Evolutionary conservation across 30 jellyfish, hydroid and myxozoan genomes (phyloP).

Genomic region (Aurelia sp.): DNA sequence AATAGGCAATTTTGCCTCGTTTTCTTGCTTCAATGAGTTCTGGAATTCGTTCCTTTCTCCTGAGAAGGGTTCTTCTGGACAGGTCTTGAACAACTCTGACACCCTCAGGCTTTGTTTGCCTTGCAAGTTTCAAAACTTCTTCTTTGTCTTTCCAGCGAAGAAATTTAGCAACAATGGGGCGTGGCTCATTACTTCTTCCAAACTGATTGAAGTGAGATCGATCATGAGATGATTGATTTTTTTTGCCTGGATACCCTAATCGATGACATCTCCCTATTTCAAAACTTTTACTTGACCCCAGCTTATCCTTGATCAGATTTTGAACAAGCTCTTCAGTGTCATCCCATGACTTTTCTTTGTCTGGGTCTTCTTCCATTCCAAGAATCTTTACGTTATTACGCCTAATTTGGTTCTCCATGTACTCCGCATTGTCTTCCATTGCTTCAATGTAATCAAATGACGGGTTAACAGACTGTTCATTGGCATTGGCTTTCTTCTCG

Average conservation of each 20-base stretch:
- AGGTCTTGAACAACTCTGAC: not conserved
- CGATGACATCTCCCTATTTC: slow-evolving; percentile 38
- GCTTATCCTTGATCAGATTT: not conserved
- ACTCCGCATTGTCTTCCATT: too few relatives aligned
- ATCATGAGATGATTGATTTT: slow-evolving; percentile 4
- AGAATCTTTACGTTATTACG: too few relatives aligned
- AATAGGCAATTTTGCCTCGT: slow-evolving; percentile 38
- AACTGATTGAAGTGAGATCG: not conserved
- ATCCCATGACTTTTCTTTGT: too few relatives aligned
- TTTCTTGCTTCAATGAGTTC: slow-evolving; percentile 26
- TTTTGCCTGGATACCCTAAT: not conserved
- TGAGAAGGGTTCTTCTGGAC: slow-evolving; percentile 18
- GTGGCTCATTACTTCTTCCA: not conserved
- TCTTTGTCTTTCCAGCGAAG: slow-evolving; percentile 3
- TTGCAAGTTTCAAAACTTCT: too few relatives aligned
- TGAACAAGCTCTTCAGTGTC: too few relatives aligned
- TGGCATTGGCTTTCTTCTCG: too few relatives aligned
- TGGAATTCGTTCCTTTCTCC: slow-evolving; percentile 27
- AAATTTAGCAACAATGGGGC: slow-evolving; percentile 40
- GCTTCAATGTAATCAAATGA: not conserved
- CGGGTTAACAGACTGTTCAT: too few relatives aligned
- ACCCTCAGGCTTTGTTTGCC: too few relatives aligned
- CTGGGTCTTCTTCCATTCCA: too few relatives aligned
- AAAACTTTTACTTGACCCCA: not conserved
- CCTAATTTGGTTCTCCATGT: too few relatives aligned